Evolutionary conservation across 2,888 invertebrate species (phyloP), one percentile per base, ranked within the genome.

Genomic region (Brassicogethes aeneus): DNA sequence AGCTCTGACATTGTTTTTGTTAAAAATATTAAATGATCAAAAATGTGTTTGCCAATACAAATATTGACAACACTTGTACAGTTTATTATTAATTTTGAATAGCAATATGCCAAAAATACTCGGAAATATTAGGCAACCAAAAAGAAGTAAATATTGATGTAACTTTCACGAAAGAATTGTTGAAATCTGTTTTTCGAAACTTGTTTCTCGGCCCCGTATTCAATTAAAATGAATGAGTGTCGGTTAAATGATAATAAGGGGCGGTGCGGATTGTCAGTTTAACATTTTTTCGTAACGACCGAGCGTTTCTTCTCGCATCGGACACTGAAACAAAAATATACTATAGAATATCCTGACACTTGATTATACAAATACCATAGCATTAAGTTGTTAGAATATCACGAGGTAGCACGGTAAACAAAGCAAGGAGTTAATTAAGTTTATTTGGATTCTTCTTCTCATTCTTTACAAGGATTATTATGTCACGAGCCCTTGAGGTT

Each of bases 191-290:
- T 23, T 12, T 48, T 51, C 57, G 45, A 53, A 54, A 55, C 50
- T 57, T 47, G 38, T 34, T 44, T 56, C 52, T 50, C 36, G 40
- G 49, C 51, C 50, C 50, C 49, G 53, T 50, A 55, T 62, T 61
- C 62, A 63, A 63, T 63, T 63, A 63, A 61, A 61, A 57, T 48
- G 57, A 56, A 61, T 63, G 62, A 63, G 62, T 63, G 60, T 60
- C 58, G 57, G 60, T 59, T 58, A 58, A 57, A 55, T 56, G 49
- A 60, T 58, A 60, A 62, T 58, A 57, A 59, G 55, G 60, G 63
- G 63, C 60, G 62, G 53, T 55, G 44, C 54, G n/a, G n/a, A 43
- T 42, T 45, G 54, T 51, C 59, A 52, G 61, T 60, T 63, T n/a
- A 60, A 61, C 51, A 58, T 60, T 64, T 61, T 62, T 61, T 51